A percentile compares a stretch with the other conserved stretches of the same genome.
phyloP scores from a whole-genome alignment of 2,113 vertebrate species.

The Silurus meridionalis region DNA sequence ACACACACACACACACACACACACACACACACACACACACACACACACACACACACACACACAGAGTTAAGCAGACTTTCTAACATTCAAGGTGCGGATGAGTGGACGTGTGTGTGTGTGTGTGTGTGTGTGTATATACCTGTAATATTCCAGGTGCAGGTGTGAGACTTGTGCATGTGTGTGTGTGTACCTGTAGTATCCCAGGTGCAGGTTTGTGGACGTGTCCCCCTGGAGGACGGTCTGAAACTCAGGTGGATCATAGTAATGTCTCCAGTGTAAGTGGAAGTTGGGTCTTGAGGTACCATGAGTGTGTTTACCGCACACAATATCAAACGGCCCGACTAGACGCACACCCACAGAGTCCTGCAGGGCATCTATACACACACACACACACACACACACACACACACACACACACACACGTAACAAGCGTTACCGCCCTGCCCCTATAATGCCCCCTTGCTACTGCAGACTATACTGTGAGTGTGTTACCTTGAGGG shows the following conservation, averaged over 20 bases:
- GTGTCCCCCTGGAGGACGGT: slow-evolving; percentile 82
- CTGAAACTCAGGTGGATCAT: slow-evolving; percentile 96
- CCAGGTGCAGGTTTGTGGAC: slow-evolving; percentile 87
- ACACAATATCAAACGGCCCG: slow-evolving; percentile 92
- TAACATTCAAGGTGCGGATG: neutral
- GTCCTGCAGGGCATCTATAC: slow-evolving; percentile 80
- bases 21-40: neutral
- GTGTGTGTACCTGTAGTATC: slow-evolving; percentile 90
- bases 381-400: slow-evolving; percentile 43
- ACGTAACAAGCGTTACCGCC: neutral
- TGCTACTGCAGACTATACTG: neutral
- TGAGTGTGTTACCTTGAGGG: slow-evolving; percentile 75
- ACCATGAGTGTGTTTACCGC: slow-evolving; percentile 81
- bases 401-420: neutral
- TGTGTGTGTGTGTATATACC: too few species aligned
- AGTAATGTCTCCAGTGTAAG: slow-evolving; percentile 94
- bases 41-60: neutral
- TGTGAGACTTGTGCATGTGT: neutral
- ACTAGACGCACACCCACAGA: slow-evolving; percentile 84
- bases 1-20: slow-evolving; percentile 8
- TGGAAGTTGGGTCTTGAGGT: slow-evolving; percentile 77
- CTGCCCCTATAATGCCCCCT: too few species aligned
- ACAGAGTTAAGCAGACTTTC: neutral
- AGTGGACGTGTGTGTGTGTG: too few species aligned
- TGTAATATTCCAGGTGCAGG: too few species aligned